A percentile compares a stretch with the other conserved stretches of the same genome.
Conservation (phyloP, 2,797 vertebrate genomes). For the Danio kyathit region DNA sequence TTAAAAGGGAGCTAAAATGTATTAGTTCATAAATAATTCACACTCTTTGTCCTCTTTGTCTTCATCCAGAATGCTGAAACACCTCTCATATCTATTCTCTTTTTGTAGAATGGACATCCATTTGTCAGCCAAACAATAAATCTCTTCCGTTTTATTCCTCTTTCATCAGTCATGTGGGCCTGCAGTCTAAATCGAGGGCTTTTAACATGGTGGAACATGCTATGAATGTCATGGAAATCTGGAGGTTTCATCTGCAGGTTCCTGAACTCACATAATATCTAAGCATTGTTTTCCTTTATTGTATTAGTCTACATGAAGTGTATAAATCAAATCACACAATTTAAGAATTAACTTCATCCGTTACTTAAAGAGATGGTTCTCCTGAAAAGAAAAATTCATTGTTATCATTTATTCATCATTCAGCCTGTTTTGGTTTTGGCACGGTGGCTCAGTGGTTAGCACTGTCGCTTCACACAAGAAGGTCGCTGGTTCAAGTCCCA, state of each 20-base stretch:
- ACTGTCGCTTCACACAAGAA: too few relatives aligned
- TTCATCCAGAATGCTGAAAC: not conserved
- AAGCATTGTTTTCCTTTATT: not conserved
- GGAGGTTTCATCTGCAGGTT: too few relatives aligned
- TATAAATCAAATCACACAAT: too few relatives aligned
- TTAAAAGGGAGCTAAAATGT: not conserved
- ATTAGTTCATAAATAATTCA: not conserved
- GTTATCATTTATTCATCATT: too few relatives aligned
- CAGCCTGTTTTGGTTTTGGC: too few relatives aligned
- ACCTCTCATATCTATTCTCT: not conserved
- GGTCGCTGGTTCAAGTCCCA: too few relatives aligned
- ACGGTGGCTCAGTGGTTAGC: too few relatives aligned
- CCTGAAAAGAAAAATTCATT: too few relatives aligned
- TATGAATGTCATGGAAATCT: not conserved
- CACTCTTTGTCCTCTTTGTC: not conserved
- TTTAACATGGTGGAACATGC: not conserved
- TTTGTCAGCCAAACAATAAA: not conserved
- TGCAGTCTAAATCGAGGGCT: not conserved
- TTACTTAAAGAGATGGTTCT: too few relatives aligned
- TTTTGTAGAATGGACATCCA: not conserved
- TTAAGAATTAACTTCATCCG: too few relatives aligned
- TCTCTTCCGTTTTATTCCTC: not conserved
- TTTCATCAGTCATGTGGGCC: not conserved
- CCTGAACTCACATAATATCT: not conserved
- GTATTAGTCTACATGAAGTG: not conserved